phyloP scores from a whole-genome alignment of 2,797 vertebrate genomes.

The Sebastes steindachneri region DNA sequence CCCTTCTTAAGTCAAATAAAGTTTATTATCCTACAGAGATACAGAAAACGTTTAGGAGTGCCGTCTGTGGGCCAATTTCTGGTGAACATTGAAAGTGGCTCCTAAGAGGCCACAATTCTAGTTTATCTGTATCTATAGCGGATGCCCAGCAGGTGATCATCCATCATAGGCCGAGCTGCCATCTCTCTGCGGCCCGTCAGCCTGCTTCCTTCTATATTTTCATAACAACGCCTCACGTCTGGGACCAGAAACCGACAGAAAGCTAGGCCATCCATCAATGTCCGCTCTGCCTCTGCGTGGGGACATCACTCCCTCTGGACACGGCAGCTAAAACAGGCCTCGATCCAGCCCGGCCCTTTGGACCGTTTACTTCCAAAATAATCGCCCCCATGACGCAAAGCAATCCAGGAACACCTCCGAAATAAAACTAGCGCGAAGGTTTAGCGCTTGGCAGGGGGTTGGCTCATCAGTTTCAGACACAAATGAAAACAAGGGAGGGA shows the following conservation, averaged over 20 bases:
- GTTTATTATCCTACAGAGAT: constrained; percentile 13
- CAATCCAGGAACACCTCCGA: constrained; percentile 50
- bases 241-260: constrained; percentile 59
- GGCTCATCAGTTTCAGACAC: constrained; percentile 34
- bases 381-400: constrained; percentile 64
- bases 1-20: constrained; percentile 4
- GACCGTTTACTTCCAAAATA: constrained; percentile 57
- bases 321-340: constrained; percentile 68
- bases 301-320: constrained; percentile 69
- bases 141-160: constrained; percentile 32
- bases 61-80: background rate
- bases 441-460: background rate
- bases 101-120: constrained; percentile 1
- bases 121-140: constrained; percentile 20
- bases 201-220: constrained; percentile 61
- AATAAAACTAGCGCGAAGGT: constrained; percentile 41
- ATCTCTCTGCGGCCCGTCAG: constrained; percentile 35
- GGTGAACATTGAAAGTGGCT: constrained; percentile 3
- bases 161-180: constrained; percentile 39
- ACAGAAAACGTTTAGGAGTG: background rate
- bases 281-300: constrained; percentile 42
- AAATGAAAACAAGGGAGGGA: constrained; percentile 26
- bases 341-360: constrained; percentile 33
- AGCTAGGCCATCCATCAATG: constrained; percentile 77
- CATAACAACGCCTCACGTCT: constrained; percentile 63